Evolutionary conservation across 92 coral and sea anemone genomes (phyloP).

Genomic region (Palythoa grandis): DNA sequence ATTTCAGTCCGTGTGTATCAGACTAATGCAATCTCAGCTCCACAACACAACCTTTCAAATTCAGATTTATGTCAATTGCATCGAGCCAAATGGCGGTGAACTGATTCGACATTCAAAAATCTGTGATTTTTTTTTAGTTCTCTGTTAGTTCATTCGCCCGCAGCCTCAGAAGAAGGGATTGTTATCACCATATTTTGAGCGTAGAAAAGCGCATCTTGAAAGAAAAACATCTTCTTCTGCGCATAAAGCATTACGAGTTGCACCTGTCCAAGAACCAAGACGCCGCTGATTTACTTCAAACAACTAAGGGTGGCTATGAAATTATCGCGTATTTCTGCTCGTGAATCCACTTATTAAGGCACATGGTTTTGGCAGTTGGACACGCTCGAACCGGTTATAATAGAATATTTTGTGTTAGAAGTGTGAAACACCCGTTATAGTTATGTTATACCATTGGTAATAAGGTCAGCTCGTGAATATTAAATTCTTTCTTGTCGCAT

Average conservation of each 20-base stretch:
- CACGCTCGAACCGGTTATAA: neutral
- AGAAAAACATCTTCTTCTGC: neutral
- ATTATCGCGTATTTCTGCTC: neutral
- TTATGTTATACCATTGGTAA: slow-evolving; percentile 19
- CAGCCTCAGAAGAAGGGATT: neutral
- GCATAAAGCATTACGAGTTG: neutral
- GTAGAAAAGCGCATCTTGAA: neutral
- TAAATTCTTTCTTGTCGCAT: slow-evolving; percentile 49
- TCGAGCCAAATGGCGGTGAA: neutral
- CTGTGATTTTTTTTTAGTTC: slow-evolving; percentile 13
- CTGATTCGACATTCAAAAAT: neutral
- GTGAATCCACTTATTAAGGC: neutral
- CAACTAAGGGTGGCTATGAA: neutral
- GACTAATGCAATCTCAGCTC: too few relatives aligned
- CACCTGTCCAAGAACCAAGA: slow-evolving; percentile 20
- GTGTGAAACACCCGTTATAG: slow-evolving; percentile 29
- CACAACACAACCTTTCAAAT: too few relatives aligned
- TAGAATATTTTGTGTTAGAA: neutral
- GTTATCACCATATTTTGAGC: neutral
- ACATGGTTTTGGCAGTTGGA: neutral
- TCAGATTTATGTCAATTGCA: too few relatives aligned
- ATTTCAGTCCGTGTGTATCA: too few relatives aligned
- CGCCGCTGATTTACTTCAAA: slow-evolving; percentile 3
- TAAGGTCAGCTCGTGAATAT: slow-evolving; percentile 34
- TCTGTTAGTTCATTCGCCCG: slow-evolving; percentile 5